Base-by-base conservation (phyloP, 2,888 invertebrate genomes). In the Lasius fuliginosus region DNA sequence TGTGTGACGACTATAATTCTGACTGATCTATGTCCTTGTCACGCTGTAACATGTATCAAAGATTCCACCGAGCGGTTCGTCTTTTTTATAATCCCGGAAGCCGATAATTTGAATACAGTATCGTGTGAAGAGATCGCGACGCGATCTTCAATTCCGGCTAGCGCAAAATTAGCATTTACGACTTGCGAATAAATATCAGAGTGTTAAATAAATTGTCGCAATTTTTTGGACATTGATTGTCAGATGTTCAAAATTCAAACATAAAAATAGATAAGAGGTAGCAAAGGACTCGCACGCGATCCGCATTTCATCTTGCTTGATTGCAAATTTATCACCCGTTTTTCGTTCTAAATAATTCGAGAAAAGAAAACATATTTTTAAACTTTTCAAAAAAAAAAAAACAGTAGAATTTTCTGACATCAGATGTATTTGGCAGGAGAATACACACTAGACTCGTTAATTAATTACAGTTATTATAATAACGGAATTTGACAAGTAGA, bases 1-100 rank as follows among this genome's bases (percentile, higher is more conserved):
- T 90, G 90, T 36, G 5, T 90, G 90, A 88, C 89, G 87, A 85
- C 90, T 88, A 87, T 89, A 88, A 90, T 90, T 88, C 87, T 85
- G 87, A 87, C 84, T 86, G 86, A 86, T 86, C 85, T 85, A 86
- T 40, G 84, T 58, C 46, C 69, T 18, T 40, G 79, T n/a, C 58
- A 12, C 60, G 56, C 33, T 11, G 23, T 53, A 60, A 46, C 75
- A 62, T 36, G 64, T 64, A 79, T 69, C 79, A 49, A 68, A 68
- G 58, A 53, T 60, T 46, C 27, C 12, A 33, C 12, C 58, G 23
- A 33, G 33, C 12, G 49, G 64, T 36, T 36, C 74, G 42, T 49
- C 62, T 68, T 60, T 73, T 82, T 83, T 83, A 46, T 46, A 30
- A 36, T 83, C 60, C 36, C 68, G 40, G 27, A 23, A 18, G 18